phyloP scores from a whole-genome alignment of 2,113 vertebrate genomes.

The Pollachius pollachius region DNA sequence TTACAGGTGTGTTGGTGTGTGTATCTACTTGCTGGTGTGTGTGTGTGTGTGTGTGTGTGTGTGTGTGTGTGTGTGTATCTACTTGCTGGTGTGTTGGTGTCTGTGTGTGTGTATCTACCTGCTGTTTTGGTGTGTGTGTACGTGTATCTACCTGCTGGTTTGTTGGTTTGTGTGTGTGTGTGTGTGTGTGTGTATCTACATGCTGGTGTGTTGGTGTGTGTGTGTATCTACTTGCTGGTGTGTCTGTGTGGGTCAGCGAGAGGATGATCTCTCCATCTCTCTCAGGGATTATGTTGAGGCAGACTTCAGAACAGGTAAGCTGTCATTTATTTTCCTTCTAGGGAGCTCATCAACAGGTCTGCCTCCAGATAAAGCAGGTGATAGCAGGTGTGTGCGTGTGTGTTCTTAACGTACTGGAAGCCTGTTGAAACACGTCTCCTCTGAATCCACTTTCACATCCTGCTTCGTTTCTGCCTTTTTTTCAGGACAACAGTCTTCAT shows the following conservation, averaged over 20 bases:
- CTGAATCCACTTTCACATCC: too few relatives aligned
- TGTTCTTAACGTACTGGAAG: too few relatives aligned
- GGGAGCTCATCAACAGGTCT: constrained; percentile 29
- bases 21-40: not conserved
- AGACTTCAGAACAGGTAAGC: constrained; percentile 51
- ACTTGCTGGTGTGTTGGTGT: constrained; percentile 7
- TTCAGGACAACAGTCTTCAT: too few relatives aligned
- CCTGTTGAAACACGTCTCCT: too few relatives aligned
- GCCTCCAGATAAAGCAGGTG: constrained; percentile 21
- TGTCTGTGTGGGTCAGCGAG: constrained; percentile 5
- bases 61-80: not conserved
- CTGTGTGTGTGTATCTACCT: constrained; percentile 22
- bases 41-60: constrained; percentile 22
- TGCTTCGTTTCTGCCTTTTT: too few relatives aligned
- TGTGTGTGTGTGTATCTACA: too few relatives aligned
- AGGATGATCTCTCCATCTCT: constrained; percentile 60
- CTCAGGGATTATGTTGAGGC: constrained; percentile 46
- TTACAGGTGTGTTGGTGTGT: too few relatives aligned
- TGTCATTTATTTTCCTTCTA: constrained; percentile 61
- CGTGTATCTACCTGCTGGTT: constrained; percentile 6
- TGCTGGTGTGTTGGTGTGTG: not conserved
- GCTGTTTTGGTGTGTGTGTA: constrained; percentile 2
- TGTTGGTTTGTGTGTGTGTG: too few relatives aligned
- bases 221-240: constrained; percentile 22
- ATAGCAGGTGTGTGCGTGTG: too few relatives aligned